Evolutionary conservation across 2,113 vertebrate genomes (phyloP).

Genomic region (Pluvianellus socialis): DNA sequence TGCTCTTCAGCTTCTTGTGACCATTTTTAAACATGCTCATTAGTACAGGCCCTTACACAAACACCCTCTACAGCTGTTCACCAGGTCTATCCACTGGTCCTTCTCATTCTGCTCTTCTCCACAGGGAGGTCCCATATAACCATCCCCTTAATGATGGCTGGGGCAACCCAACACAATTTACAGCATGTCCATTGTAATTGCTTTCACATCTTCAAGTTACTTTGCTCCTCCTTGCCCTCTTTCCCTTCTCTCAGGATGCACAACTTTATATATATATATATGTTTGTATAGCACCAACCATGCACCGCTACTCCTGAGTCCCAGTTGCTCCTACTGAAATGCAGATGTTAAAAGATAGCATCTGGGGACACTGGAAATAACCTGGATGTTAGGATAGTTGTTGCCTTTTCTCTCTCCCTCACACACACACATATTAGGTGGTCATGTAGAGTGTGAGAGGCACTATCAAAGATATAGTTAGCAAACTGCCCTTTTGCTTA

Average conservation of each 20-base stretch:
- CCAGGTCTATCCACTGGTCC: neutral
- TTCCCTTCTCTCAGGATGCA: neutral
- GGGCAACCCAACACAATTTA: neutral
- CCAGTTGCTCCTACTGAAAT: neutral
- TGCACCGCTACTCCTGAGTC: rapidly evolving
- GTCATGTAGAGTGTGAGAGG: neutral
- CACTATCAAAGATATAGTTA: neutral
- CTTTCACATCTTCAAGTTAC: neutral
- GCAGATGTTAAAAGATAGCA: neutral
- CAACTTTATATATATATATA: neutral
- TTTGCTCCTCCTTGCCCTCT: neutral
- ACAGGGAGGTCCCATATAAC: neutral
- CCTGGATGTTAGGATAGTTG: neutral
- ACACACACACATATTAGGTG: neutral
- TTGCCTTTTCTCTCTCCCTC: neutral
- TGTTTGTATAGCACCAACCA: neutral
- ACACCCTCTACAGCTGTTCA: neutral
- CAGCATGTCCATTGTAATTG: neutral
- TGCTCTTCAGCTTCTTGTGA: neutral
- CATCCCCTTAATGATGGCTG: neutral
- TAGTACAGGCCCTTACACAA: neutral
- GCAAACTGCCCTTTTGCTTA: slow-evolving; percentile 52
- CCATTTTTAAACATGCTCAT: neutral
- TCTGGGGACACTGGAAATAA: neutral
- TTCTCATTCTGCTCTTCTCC: neutral